Percentiles rank a stretch among this genome's conserved stretches.
Conservation (phyloP, 2,797 vertebrate species). For the Poeciliopsis presidionis region DNA sequence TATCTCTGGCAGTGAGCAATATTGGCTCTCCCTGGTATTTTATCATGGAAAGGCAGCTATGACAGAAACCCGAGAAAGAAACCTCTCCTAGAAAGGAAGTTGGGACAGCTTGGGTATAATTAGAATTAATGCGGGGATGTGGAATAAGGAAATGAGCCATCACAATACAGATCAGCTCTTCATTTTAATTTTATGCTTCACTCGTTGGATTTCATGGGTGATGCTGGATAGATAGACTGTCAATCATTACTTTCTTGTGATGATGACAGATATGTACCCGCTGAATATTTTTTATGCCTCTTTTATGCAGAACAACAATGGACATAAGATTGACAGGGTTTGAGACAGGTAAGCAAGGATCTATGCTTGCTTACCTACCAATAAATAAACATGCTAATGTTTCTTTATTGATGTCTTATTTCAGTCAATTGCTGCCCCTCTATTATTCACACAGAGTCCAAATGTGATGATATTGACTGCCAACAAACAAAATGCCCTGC, state of each 20-base stretch:
- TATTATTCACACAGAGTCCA: slow-evolving; percentile 17
- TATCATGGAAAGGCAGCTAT: slow-evolving; percentile 67
- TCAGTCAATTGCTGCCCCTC: slow-evolving; percentile 5
- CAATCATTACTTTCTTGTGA: slow-evolving; percentile 51
- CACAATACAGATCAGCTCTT: slow-evolving; percentile 76
- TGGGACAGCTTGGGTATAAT: slow-evolving; percentile 74
- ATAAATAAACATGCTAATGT: not conserved
- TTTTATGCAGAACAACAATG: slow-evolving; percentile 36
- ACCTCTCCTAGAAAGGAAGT: slow-evolving; percentile 62
- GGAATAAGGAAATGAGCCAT: slow-evolving; percentile 79
- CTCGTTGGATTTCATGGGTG: slow-evolving; percentile 71
- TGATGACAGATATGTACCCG: slow-evolving; percentile 59
- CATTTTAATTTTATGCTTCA: slow-evolving; percentile 78
- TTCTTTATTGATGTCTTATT: slow-evolving; percentile 2
- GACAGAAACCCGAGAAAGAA: slow-evolving; percentile 77
- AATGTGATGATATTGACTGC: not conserved
- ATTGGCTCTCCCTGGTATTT: slow-evolving; percentile 64
- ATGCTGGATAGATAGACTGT: slow-evolving; percentile 68
- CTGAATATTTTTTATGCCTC: slow-evolving; percentile 44
- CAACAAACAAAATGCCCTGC: not conserved
- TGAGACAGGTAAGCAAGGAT: not conserved
- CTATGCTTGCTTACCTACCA: not conserved
- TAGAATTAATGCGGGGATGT: slow-evolving; percentile 75
- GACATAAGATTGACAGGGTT: not conserved
- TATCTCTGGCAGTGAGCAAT: slow-evolving; percentile 75